phyloP scores from a whole-genome alignment of 2,888 invertebrate genomes.

The Pachymerium ferrugineum region DNA sequence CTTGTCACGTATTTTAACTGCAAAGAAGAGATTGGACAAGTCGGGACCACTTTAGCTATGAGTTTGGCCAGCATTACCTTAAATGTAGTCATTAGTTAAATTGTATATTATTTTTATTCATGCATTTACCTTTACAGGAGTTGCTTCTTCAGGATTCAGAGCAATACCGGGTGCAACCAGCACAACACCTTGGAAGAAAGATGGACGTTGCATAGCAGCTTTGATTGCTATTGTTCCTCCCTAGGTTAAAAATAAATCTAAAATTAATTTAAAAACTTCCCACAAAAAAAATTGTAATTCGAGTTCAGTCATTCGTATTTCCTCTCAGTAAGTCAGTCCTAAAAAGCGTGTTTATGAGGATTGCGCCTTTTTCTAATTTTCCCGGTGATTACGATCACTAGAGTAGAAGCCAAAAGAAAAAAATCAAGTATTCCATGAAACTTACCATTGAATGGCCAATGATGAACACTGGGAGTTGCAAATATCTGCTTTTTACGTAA shows the following conservation, averaged over 20 bases:
- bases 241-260: too few species aligned
- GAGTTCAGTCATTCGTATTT: too few species aligned
- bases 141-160: slow-evolving; percentile 40
- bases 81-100: not conserved
- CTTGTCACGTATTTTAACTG: slow-evolving; percentile 42
- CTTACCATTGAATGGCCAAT: slow-evolving; percentile 52
- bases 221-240: slow-evolving; percentile 48
- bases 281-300: too few species aligned
- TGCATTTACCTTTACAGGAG: slow-evolving; percentile 38
- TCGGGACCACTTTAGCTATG: slow-evolving; percentile 42
- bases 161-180: slow-evolving; percentile 47
- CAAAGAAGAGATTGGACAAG: slow-evolving; percentile 42
- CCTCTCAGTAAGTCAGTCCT: too few species aligned
- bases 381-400: too few species aligned
- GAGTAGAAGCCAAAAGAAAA: too few species aligned
- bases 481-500: slow-evolving; percentile 42
- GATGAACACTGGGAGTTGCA: slow-evolving; percentile 46
- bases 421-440: too few species aligned
- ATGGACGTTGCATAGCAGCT: slow-evolving; percentile 44
- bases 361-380: too few species aligned
- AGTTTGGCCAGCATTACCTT: slow-evolving; percentile 43
- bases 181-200: slow-evolving; percentile 46
- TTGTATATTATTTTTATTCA: not conserved
- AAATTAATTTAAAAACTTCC: too few species aligned
- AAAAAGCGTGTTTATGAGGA: too few species aligned